Base-by-base conservation (phyloP, 1,140 invertebrate species). In the Lordiphosa collinella region DNA sequence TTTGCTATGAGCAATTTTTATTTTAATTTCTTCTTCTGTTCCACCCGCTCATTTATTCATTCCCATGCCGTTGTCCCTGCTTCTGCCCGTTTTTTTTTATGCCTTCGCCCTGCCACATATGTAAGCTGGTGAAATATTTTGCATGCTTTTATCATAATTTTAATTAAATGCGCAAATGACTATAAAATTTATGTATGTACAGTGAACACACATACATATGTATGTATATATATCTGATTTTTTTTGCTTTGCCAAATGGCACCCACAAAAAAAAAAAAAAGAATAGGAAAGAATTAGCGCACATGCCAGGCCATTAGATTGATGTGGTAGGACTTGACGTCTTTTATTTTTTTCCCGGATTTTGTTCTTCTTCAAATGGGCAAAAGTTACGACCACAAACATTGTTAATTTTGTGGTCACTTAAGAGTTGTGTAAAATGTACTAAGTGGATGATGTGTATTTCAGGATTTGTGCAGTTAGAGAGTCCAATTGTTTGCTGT, bases 1-100 rank as follows among this genome's bases (percentile, higher is more conserved):
- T 84, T 84, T 84, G 79, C 78, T 84, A 84, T 84, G 73, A 84
- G 78, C 68, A 69, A 84, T 84, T 84, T 84, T 84, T 84, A 84
- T 84, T 84, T 84, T 85, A 84, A 85, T 84, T 84, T 82, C 72
- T 73, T 65, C 67, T 72, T 65, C 48, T 43, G 18, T 16, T 67
- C 51, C 59, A 11, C 29, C 31, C 34, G 43, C 57, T 43, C 65
- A 71, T 63, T 80, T 74, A 70, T 66, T 59, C 51, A 32, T 65
- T 52, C 36, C 29, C 46, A 54, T 62, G 47, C 40, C 54, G 48
- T 66, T 58, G 38, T 69, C 44, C 61, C 38, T 46, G 25, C 4
- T 18, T 18, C 2, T 3, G 3, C 2, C 14, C 1, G 14, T 2
- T 2, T 31, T 40, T 40, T 11, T 46, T 44, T 47, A 41, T 37